Evolutionary conservation across 2,797 vertebrate genomes (phyloP).

Genomic region (Microctenopoma steveboyesi): DNA sequence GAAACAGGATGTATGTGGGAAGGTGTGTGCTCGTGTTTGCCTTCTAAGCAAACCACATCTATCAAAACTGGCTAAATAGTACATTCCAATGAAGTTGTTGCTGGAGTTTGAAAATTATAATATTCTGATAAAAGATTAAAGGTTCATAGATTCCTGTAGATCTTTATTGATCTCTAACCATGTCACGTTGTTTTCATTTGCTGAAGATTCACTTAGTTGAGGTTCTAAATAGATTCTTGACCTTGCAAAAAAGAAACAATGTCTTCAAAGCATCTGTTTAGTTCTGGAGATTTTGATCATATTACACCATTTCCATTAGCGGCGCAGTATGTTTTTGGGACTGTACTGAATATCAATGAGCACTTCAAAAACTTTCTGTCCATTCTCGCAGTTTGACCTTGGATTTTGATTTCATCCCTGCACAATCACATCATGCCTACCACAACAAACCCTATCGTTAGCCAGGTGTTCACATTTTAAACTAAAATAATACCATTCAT

Average conservation of each 20-base stretch:
- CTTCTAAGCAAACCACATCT: constrained; percentile 32
- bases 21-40: constrained; percentile 35
- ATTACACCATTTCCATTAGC: neutral
- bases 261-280: neutral
- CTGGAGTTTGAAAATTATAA: neutral
- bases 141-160: no score
- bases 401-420: no score
- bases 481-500: no score
- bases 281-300: neutral
- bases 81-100: constrained; percentile 2
- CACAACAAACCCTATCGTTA: no score
- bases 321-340: neutral
- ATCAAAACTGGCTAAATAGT: constrained; percentile 42
- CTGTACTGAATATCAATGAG: neutral
- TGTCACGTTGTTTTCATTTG: neutral
- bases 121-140: neutral
- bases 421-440: no score
- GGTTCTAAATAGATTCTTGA: neutral
- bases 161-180: neutral
- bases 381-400: no score
- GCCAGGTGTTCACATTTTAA: no score
- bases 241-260: neutral
- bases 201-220: neutral
- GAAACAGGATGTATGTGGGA: constrained; percentile 41
- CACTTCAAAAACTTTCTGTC: no score